Evolutionary conservation across 2,888 invertebrate species (phyloP).

Genomic region (Caenorhabditis angaria): DNA sequence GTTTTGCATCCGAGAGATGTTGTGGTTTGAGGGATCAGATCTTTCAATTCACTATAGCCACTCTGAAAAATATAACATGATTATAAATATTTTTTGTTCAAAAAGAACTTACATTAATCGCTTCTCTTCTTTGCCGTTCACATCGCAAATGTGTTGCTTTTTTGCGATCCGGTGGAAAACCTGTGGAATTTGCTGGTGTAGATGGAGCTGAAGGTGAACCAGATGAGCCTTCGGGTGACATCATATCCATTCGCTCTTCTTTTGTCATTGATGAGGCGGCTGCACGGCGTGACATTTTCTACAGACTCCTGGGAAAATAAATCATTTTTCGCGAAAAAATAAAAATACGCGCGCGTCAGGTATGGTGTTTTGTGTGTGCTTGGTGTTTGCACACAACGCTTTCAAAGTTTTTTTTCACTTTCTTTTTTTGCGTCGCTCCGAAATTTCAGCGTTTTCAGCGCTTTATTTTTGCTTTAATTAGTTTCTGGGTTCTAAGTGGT

Average conservation of each 20-base stretch:
- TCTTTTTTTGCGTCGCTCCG: too few relatives aligned
- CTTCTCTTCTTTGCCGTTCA: slow-evolving; percentile 71
- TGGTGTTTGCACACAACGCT: background rate
- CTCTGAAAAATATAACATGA: slow-evolving; percentile 51
- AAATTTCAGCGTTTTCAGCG: too few relatives aligned
- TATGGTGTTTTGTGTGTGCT: background rate
- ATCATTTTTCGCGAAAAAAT: background rate
- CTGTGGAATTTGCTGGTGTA: slow-evolving; percentile 22
- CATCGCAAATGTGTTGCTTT: slow-evolving; percentile 71
- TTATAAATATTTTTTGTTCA: background rate
- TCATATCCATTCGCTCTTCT: slow-evolving; percentile 21
- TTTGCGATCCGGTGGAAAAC: slow-evolving; percentile 63
- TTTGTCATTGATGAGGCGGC: slow-evolving; percentile 26
- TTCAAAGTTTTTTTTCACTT: too few relatives aligned
- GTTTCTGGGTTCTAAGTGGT: too few relatives aligned
- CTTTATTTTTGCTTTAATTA: too few relatives aligned
- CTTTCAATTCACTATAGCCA: slow-evolving; percentile 71
- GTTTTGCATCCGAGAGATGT: slow-evolving; percentile 71
- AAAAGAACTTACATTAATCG: slow-evolving; percentile 59
- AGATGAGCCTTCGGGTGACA: slow-evolving; percentile 40
- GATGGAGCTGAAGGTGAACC: slow-evolving; percentile 37
- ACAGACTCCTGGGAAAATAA: background rate
- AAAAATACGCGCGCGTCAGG: too few relatives aligned
- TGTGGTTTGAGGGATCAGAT: slow-evolving; percentile 68
- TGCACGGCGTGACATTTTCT: slow-evolving; percentile 16